A percentile compares a stretch with the other conserved stretches of the same genome.
Conservation (phyloP, 2,888 invertebrate species). For the Ormyrus nitidulus region DNA sequence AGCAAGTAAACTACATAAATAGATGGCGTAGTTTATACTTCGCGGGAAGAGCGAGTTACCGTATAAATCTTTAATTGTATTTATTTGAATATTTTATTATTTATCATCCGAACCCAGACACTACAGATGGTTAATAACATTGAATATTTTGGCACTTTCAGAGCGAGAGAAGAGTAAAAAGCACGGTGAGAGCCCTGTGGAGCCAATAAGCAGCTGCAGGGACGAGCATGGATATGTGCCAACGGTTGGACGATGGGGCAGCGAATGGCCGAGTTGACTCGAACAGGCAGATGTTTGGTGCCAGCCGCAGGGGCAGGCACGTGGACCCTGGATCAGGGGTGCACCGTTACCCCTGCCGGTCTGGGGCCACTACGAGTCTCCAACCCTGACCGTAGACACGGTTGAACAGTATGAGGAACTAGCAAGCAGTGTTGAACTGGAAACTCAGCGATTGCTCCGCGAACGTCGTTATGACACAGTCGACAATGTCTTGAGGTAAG, state of each 20-base stretch:
- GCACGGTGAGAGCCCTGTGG: slow-evolving; percentile 76
- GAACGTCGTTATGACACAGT: slow-evolving; percentile 93
- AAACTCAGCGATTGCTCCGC: slow-evolving; percentile 87
- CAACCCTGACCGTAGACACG: slow-evolving; percentile 76
- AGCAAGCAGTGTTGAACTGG: slow-evolving; percentile 86
- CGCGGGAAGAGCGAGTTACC: too few species aligned
- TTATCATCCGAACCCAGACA: too few species aligned
- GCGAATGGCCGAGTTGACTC: slow-evolving; percentile 99
- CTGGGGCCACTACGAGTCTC: slow-evolving; percentile 80
- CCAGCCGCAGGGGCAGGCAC: slow-evolving; percentile 75
- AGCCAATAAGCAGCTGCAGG: slow-evolving; percentile 77
- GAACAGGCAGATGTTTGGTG: slow-evolving; percentile 78
- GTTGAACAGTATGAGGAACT: slow-evolving; percentile 86
- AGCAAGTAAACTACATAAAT: too few species aligned
- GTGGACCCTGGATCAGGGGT: slow-evolving; percentile 80
- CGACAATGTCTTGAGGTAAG: slow-evolving; percentile 85
- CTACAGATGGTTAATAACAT: too few species aligned
- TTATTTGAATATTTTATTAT: too few species aligned
- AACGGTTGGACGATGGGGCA: slow-evolving; percentile 92
- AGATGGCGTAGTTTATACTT: too few species aligned
- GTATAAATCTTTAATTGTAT: too few species aligned
- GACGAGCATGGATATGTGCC: slow-evolving; percentile 82
- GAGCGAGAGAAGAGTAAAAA: slow-evolving; percentile 75
- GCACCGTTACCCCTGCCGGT: slow-evolving; percentile 86
- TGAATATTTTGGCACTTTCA: slow-evolving; percentile 47